These are phyloP conservation scores for Matsumurasca onukii DNA, from an alignment of 1,140 invertebrate species.

Conservation along the genomic window DNA sequence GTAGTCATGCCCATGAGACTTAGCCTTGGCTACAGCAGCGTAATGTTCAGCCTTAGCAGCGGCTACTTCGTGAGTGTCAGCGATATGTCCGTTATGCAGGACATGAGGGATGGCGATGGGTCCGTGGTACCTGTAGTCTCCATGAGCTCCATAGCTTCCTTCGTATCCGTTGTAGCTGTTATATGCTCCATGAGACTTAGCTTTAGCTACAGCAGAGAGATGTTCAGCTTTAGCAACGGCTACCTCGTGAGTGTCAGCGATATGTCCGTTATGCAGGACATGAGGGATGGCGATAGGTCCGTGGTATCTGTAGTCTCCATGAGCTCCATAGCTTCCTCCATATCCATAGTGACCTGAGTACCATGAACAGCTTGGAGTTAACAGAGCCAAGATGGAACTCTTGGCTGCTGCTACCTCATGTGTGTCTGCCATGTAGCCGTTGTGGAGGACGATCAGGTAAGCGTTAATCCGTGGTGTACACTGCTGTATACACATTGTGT, in stretches of 20 bases:
- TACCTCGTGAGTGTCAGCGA: slow-evolving; percentile 25
- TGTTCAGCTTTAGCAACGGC: slow-evolving; percentile 17
- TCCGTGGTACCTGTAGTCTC: too few relatives aligned
- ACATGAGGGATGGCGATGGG: too few relatives aligned
- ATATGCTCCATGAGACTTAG: slow-evolving; percentile 8
- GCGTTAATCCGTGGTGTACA: slow-evolving; percentile 29
- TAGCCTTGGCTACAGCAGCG: too few relatives aligned
- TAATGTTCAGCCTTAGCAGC: too few relatives aligned
- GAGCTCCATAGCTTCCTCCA: slow-evolving; percentile 2
- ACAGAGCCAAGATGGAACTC: slow-evolving; percentile 33
- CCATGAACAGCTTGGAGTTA: neutral
- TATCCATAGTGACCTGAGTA: neutral
- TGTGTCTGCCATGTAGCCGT: slow-evolving; percentile 35
- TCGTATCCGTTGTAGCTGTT: slow-evolving; percentile 3
- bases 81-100: too few relatives aligned
- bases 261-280: slow-evolving; percentile 26
- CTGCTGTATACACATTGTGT: slow-evolving; percentile 1
- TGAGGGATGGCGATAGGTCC: slow-evolving; percentile 8
- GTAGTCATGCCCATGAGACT: too few relatives aligned
- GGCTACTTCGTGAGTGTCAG: too few relatives aligned
- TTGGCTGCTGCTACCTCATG: slow-evolving; percentile 40
- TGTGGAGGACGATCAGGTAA: slow-evolving; percentile 27
- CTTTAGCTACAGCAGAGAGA: slow-evolving; percentile 6
- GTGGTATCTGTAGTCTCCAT: slow-evolving; percentile 14
- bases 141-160: too few relatives aligned